Base-by-base conservation (phyloP, 2,113 vertebrate species). In the Malurus alboscapulatus region DNA sequence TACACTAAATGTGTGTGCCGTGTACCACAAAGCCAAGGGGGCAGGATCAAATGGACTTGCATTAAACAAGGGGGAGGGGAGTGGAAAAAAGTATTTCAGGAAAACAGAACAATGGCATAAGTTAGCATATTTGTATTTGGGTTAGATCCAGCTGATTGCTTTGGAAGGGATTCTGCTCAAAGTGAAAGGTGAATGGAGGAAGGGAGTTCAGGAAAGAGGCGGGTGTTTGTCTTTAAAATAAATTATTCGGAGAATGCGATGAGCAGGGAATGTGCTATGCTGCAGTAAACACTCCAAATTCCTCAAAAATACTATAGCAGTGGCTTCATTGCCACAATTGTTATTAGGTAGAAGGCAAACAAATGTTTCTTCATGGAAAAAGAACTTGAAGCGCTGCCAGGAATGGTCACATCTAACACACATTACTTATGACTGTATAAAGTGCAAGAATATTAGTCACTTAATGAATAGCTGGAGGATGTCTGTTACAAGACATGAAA, bases 71-170 rank as follows among this genome's bases (percentile, higher is more conserved):
- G 17, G 16, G 7, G 27, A 0, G 0, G 2, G 8, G 48, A 6
- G 36, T 34, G 14, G n/a, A 9, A 45, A 36, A 48, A 82, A 68
- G 48, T 26, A 83, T 27, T 80, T 66, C 48, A 91, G 55, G 84
- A 94, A 92, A 95, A 59, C 22, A 89, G 44, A 94, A 90, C 84
- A 91, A 89, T 79, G 63, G 66, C 50, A 29, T 47, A 42, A 95
- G 74, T 74, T 59, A 85, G 66, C n/a, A 32, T 84, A 87, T 74
- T 85, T 91, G 51, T 62, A 63, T 74, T 87, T 85, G 73, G 42
- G 67, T 27, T 53, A 74, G 63, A 62, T 58, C 55, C 81, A 91
- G 53, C 48, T 78, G 47, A 84, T 61, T 67, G 48, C 86, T 72
- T 81, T 69, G 82, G 76, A 76, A 90, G 80, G 21, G 62, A 89